Conservation (phyloP, 1,140 invertebrate genomes). For the Danaus plexippus region DNA sequence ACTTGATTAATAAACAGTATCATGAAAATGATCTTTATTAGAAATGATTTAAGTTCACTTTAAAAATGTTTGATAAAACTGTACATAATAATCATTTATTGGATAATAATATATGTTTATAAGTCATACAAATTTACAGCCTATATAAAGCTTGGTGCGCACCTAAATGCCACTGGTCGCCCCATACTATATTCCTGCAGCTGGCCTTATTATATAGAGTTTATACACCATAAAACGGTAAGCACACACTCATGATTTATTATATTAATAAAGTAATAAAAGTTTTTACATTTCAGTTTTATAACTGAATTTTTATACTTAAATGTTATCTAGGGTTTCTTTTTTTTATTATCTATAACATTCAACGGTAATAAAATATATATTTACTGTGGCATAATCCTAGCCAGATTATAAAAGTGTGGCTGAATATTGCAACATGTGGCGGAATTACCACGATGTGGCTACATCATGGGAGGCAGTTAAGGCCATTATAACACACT, state of each 20-base stretch:
- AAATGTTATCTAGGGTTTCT: no score
- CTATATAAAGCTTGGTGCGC: conserved; percentile 79
- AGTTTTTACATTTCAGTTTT: no score
- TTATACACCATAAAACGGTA: conserved; percentile 42
- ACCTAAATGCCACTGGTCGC: conserved; percentile 82
- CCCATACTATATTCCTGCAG: conserved; percentile 91
- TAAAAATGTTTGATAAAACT: no score
- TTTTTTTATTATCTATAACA: no score
- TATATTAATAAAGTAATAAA: conserved; percentile 3
- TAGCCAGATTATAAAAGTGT: conserved; percentile 76
- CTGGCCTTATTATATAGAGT: conserved; percentile 77
- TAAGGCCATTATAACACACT: conserved; percentile 81
- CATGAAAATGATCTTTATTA: not conserved
- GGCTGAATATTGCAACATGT: conserved; percentile 81
- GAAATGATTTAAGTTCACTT: no score
- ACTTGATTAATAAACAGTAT: not conserved
- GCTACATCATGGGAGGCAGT: conserved; percentile 82
- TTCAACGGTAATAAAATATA: no score
- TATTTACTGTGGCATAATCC: no score
- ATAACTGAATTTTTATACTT: no score
- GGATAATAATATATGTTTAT: not conserved
- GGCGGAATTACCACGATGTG: conserved; percentile 92
- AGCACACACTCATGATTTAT: conserved; percentile 14
- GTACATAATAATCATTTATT: no score
- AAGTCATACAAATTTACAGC: conserved; percentile 56